Evolutionary conservation across 2,797 vertebrate genomes (phyloP).

Genomic region (Austrolebias charrua): DNA sequence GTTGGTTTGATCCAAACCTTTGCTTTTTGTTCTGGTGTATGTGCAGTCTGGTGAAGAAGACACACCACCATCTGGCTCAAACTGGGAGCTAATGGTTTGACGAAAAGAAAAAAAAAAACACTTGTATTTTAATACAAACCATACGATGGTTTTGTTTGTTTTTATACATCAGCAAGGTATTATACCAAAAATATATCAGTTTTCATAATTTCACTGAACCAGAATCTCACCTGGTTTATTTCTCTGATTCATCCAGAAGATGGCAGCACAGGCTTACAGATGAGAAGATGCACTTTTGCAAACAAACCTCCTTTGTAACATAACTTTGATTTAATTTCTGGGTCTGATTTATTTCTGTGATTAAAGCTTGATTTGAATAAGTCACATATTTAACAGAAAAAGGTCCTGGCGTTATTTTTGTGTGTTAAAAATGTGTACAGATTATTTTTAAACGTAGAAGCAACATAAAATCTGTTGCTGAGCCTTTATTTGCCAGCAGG

Average conservation of each 20-base stretch:
- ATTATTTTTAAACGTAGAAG: not conserved
- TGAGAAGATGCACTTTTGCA: not conserved
- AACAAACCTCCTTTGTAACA: not conserved
- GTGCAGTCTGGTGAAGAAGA: slow-evolving; percentile 57
- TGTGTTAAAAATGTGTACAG: not conserved
- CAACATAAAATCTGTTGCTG: not conserved
- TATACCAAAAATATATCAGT: too few relatives aligned
- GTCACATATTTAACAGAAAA: not conserved
- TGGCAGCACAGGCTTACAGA: slow-evolving; percentile 70
- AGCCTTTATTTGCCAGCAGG: slow-evolving; percentile 61
- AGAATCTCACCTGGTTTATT: not conserved
- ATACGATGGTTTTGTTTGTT: too few relatives aligned
- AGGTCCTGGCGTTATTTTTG: not conserved
- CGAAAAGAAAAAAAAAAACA: not conserved
- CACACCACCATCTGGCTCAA: slow-evolving; percentile 69
- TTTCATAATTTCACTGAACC: too few relatives aligned
- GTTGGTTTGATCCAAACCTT: slow-evolving; percentile 9
- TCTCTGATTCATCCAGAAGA: slow-evolving; percentile 61
- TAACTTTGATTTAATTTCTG: not conserved
- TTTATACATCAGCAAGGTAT: too few relatives aligned
- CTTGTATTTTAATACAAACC: not conserved
- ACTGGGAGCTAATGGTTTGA: slow-evolving; percentile 25
- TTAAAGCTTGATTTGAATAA: not conserved
- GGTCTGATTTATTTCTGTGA: not conserved
- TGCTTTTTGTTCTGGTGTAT: not conserved